Conservation (phyloP, 2,888 invertebrate genomes). For the Drosophila birchii region DNA sequence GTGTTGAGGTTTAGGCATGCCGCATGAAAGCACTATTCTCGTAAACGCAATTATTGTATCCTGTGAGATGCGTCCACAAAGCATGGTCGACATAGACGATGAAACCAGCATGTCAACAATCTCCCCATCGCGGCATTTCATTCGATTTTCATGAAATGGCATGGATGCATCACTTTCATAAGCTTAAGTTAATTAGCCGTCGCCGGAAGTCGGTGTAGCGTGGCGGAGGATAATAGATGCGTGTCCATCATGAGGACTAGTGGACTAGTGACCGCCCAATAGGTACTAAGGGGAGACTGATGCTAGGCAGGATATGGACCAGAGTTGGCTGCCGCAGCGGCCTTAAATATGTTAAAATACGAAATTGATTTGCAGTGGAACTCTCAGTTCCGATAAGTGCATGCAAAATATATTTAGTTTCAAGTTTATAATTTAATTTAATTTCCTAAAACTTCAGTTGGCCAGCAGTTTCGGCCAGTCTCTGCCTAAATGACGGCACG, state of each 20-base stretch:
- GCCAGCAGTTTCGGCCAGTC: not conserved
- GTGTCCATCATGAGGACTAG: not conserved
- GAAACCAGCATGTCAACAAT: slow-evolving; percentile 3
- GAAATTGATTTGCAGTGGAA: not conserved
- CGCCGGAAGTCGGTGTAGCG: not conserved
- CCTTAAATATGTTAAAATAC: not conserved
- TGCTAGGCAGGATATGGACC: not conserved
- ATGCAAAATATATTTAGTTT: not conserved
- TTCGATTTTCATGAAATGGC: slow-evolving; percentile 3
- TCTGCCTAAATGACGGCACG: not conserved
- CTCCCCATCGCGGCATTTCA: not conserved
- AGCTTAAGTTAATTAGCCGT: slow-evolving; percentile 12
- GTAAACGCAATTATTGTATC: slow-evolving; percentile 10
- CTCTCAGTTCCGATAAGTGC: not conserved
- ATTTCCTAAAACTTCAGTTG: not conserved
- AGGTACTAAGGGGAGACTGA: not conserved
- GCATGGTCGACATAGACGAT: not conserved
- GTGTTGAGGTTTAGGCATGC: not conserved
- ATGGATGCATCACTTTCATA: not conserved
- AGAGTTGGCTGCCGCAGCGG: not conserved
- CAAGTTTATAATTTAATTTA: not conserved
- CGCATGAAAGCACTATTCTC: not conserved
- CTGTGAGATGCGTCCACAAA: not conserved
- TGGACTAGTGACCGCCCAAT: not conserved
- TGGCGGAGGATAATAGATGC: not conserved